Base-by-base conservation (phyloP, 2,113 vertebrate species). In the Anoura caudifer region DNA sequence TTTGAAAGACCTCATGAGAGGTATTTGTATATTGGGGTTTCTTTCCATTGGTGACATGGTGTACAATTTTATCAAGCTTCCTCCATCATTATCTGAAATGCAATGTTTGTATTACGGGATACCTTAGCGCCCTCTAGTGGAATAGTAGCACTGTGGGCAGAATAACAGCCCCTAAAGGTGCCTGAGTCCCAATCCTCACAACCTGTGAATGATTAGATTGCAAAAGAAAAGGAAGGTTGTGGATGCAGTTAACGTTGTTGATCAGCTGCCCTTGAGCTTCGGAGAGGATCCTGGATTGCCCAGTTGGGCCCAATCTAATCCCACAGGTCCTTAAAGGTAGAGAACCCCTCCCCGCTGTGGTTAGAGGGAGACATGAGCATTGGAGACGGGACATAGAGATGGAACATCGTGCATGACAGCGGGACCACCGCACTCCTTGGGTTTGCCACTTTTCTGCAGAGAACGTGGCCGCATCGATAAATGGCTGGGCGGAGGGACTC, bases 91-190 rank as follows among this genome's bases (percentile, higher is more conserved):
- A 15, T n/a, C 43, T 38, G 41, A 69, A 86, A 86, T 31, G 14
- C 26, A 7, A 36, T 54, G 10, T 63, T 70, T 63, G 33, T 72
- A 47, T 82, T 59, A 82, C 76, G 19, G 26, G 54, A 17, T 56
- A 43, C 28, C 36, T 19, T 75, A 61, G 75, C 45, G 80, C 93
- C 93, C 84, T 87, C 93, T 96, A 83, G 88, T 85, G 94, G 93
- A 86, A 26, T 8, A 16, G 77, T 20, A 0, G 7, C 19, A 10
- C 33, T 16, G 28, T 22, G 24, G 4, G 3, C 22, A 22, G 24
- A 43, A 41, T 69, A 75, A 43, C 7, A 13, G 9, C 20, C 15
- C 19, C 19, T 24, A 3, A 61, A n/a, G 11, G 28, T n/a, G 26
- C 3, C 16, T 13, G 19, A 31, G 12, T 59, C 0, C 1, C 31